Conservation (phyloP, 2,888 invertebrate genomes). For the Drosophila mettleri region DNA sequence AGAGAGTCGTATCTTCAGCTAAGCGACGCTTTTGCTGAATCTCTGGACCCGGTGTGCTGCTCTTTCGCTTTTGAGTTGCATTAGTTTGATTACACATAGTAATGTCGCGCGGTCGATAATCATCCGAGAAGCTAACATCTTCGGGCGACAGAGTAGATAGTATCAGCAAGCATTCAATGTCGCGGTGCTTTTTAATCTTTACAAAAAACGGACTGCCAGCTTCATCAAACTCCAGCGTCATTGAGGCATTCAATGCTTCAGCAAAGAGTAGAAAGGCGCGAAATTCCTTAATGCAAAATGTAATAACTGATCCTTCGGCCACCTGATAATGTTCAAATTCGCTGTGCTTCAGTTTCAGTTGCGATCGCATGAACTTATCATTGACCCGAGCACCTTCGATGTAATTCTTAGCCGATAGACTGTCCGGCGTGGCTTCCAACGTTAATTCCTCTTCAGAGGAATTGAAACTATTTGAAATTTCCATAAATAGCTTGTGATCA, state of each 20-base stretch:
- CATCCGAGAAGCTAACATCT: conserved; percentile 82
- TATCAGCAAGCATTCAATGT: conserved; percentile 92
- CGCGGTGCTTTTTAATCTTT: conserved; percentile 89
- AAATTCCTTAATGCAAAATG: conserved; percentile 94
- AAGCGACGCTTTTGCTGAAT: conserved; percentile 50
- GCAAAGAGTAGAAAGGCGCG: conserved; percentile 92
- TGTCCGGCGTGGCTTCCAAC: conserved; percentile 88
- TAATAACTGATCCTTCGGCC: conserved; percentile 88
- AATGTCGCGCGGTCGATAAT: conserved; percentile 66
- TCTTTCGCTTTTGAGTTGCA: conserved; percentile 61
- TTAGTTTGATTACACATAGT: conserved; percentile 29
- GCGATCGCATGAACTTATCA: conserved; percentile 91
- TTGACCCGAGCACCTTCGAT: conserved; percentile 88
- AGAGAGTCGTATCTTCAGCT: conserved; percentile 56
- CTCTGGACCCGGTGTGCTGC: conserved; percentile 36
- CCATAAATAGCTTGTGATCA: conserved; percentile 88
- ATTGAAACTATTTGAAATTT: conserved; percentile 93
- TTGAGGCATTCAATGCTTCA: conserved; percentile 89
- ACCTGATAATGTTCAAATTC: conserved; percentile 82
- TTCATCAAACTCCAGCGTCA: conserved; percentile 90
- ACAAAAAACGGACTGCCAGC: conserved; percentile 92
- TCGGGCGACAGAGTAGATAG: conserved; percentile 87
- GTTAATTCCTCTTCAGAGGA: conserved; percentile 92
- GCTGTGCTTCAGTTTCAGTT: conserved; percentile 88
- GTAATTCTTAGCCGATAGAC: conserved; percentile 91